Evolutionary conservation across 2,888 invertebrate species (phyloP), one percentile per base, ranked within the genome.

Genomic region (Clistopyga incitator): DNA sequence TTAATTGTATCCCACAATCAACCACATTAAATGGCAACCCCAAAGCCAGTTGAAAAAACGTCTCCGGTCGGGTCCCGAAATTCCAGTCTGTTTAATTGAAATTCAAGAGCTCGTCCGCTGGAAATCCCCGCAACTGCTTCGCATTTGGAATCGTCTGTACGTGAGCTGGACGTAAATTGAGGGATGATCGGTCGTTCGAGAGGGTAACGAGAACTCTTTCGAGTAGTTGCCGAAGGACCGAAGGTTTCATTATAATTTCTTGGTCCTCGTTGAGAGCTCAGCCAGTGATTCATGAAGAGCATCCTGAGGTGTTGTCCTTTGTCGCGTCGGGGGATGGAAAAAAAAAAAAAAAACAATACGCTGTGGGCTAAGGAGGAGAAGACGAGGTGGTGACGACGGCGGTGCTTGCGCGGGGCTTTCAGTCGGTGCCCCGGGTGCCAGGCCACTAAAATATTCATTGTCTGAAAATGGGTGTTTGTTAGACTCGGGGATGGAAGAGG

Each of bases 391-490:
- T 52, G 68, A 23, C 42, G 42, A 67, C 45, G 79, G 68, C 38
- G 56, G 65, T 65, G 79, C 77, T 77, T 76, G 76, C 81, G 86
- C 85, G 85, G 85, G 84, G 89, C 90, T 90, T 90, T 90, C 90
- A 89, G 85, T 86, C 86, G 84, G 82, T 72, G 77, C 86, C 85
- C 86, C 85, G 85, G 84, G 84, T 80, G 74, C 86, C 86, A 86
- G 85, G 82, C 81, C 86, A 79, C 89, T 90, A 89, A 90, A 90
- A 90, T 90, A 90, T 90, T 90, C 90, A 91, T 91, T 89, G 89
- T 90, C 88, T 90, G 86, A 87, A 90, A 90, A 90, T 90, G 89
- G 90, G 88, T 88, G 90, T 90, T 90, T 90, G 90, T 90, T 87
- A 87, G 84, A 88, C 88, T 85, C 84, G 86, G 86, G 86, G 65